phyloP scores from a whole-genome alignment of 2,113 vertebrate genomes.

The Daboia siamensis region DNA sequence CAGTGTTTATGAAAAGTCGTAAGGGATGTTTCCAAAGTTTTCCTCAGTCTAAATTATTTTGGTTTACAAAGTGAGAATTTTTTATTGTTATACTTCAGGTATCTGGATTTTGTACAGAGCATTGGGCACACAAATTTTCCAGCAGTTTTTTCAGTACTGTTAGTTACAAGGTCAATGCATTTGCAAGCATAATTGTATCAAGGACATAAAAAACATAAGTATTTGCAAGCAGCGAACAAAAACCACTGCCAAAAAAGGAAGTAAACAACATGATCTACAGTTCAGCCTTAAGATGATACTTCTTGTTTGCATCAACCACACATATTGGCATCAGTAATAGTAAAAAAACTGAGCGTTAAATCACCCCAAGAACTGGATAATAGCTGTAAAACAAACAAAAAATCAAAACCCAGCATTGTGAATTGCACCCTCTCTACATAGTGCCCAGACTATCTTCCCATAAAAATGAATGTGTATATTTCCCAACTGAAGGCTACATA shows the following conservation, averaged over 20 bases:
- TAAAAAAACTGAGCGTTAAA: not conserved
- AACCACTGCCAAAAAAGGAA: not conserved
- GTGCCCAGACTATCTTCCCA: not conserved
- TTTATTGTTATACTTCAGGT: not conserved
- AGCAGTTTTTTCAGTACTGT: not conserved
- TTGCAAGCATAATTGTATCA: not conserved
- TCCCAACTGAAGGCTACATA: not conserved
- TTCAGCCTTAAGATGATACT: not conserved
- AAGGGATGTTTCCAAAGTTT: not conserved
- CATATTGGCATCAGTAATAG: not conserved
- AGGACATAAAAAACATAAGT: not conserved
- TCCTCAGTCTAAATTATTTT: not conserved
- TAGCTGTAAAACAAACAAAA: not conserved
- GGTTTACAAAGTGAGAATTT: not conserved
- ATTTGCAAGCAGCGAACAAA: not conserved
- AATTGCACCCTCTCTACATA: not conserved
- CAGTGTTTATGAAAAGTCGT: not conserved
- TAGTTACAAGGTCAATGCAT: not conserved
- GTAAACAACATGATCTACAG: not conserved
- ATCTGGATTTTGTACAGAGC: not conserved
- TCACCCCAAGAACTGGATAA: not conserved
- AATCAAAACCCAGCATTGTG: not conserved
- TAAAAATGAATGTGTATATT: slow-evolving; percentile 16
- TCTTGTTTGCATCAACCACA: not conserved
- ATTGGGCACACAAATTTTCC: not conserved